A percentile compares a stretch with the other conserved stretches of the same genome.
Conservation (phyloP, 2,888 invertebrate species). For the Dolichopus griseipennis region DNA sequence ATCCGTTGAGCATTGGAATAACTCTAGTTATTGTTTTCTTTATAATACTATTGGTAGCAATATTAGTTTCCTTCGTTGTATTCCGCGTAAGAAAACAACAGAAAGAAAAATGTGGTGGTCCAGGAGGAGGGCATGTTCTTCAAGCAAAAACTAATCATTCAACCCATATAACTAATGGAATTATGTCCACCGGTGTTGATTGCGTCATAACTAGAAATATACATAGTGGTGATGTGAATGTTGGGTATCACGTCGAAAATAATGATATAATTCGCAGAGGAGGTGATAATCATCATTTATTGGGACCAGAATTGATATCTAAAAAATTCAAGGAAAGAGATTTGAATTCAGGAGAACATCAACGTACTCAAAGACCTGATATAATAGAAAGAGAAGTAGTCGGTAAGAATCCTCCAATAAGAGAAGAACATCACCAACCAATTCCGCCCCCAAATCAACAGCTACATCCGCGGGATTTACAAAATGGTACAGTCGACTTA, state of each 20-base stretch:
- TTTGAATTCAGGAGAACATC: constrained; percentile 60
- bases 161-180: constrained; percentile 60
- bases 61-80: constrained; percentile 84
- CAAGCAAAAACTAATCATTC: constrained; percentile 64
- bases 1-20: constrained; percentile 85
- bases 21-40: constrained; percentile 92
- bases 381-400: constrained; percentile 86
- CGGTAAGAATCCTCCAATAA: constrained; percentile 69
- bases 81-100: constrained; percentile 80
- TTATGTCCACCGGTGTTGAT: constrained; percentile 58
- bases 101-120: constrained; percentile 69
- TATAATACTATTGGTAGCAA: constrained; percentile 77
- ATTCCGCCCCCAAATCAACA: constrained; percentile 64
- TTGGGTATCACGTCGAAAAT: constrained; percentile 63
- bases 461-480: constrained; percentile 64
- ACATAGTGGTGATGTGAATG: constrained; percentile 59
- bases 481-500: constrained; percentile 63
- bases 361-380: constrained; percentile 80
- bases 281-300: constrained; percentile 65
- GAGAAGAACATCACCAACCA: constrained; percentile 73
- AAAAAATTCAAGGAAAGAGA: constrained; percentile 85
- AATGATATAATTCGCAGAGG: constrained; percentile 62
- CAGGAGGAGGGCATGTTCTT: constrained; percentile 58
- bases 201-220: constrained; percentile 59
- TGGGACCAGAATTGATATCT: constrained; percentile 76